Percentiles rank a stretch among this genome's conserved stretches.
These are phyloP conservation scores for Nemapogon koenigi DNA, from an alignment of 2,888 invertebrate genomes.

Conservation along the genomic window DNA sequence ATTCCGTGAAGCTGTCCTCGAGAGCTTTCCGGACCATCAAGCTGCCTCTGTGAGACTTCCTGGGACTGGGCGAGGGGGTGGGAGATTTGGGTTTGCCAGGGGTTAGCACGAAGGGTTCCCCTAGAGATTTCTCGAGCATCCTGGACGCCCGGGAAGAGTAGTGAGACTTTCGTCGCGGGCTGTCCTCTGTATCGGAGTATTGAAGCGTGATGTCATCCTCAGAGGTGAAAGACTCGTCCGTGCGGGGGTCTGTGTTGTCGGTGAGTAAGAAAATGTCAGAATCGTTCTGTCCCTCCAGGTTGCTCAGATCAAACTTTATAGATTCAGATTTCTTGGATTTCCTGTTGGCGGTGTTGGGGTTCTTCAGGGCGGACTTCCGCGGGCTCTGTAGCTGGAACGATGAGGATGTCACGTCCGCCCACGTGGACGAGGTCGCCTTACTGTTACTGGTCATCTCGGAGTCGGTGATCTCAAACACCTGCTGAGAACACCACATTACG, in stretches of 20 bases:
- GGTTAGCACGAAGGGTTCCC: not conserved
- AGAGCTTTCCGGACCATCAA: conserved; percentile 28
- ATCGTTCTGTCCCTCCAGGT: conserved; percentile 25
- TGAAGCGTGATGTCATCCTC: conserved; percentile 28
- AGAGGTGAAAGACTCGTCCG: conserved; percentile 13
- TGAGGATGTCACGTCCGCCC: not conserved
- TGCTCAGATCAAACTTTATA: conserved; percentile 51
- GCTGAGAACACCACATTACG: too few relatives aligned
- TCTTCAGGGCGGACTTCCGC: conserved; percentile 32
- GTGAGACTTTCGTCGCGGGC: conserved; percentile 27
- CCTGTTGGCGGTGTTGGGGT: conserved; percentile 24
- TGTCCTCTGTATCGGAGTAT: conserved; percentile 32
- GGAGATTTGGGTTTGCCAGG: not conserved
- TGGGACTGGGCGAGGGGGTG: conserved; percentile 19
- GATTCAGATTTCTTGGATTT: conserved; percentile 35
- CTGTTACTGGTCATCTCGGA: not conserved
- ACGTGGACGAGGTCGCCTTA: too few relatives aligned
- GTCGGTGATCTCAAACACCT: not conserved
- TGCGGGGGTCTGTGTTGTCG: conserved; percentile 14
- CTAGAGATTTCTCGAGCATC: conserved; percentile 25
- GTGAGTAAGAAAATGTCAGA: conserved; percentile 19
- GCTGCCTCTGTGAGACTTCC: conserved; percentile 26
- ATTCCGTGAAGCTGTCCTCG: conserved; percentile 15
- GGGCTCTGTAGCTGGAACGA: conserved; percentile 18
- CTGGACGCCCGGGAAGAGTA: conserved; percentile 28